A percentile compares a stretch with the other conserved stretches of the same genome.
Evolutionary conservation across 2,797 vertebrate species (phyloP).

Genomic region (Falco peregrinus): DNA sequence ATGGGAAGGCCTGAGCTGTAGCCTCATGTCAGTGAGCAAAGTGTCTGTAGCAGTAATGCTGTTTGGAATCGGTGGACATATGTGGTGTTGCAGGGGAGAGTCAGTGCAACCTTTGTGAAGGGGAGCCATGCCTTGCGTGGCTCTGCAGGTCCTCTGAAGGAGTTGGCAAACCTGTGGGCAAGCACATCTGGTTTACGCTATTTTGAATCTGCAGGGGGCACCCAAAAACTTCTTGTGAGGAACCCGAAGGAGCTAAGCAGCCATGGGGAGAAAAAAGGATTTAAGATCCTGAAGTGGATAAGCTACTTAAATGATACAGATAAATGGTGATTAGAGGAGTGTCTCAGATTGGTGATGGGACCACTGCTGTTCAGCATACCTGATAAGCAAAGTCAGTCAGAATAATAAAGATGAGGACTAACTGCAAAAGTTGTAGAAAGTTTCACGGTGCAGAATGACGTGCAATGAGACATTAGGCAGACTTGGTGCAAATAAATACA

Average conservation of each 20-base stretch:
- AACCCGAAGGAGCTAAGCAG: background rate
- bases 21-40: background rate
- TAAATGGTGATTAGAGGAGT: background rate
- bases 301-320: background rate
- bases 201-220: background rate
- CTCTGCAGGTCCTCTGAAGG: background rate
- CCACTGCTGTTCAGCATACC: background rate
- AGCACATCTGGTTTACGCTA: background rate
- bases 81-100: background rate
- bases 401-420: background rate
- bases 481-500: background rate
- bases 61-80: background rate
- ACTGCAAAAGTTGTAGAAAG: background rate
- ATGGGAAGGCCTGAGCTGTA: background rate
- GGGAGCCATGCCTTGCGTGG: rapidly evolving
- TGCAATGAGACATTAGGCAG: background rate
- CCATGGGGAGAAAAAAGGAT: background rate
- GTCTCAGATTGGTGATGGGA: background rate
- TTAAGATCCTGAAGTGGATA: background rate
- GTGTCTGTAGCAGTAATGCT: rapidly evolving
- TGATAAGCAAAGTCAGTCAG: background rate
- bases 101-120: background rate
- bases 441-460: background rate
- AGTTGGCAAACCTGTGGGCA: background rate
- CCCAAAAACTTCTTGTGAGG: background rate